Conservation (phyloP, 2,113 vertebrate species). For the Ondatra zibethicus region DNA sequence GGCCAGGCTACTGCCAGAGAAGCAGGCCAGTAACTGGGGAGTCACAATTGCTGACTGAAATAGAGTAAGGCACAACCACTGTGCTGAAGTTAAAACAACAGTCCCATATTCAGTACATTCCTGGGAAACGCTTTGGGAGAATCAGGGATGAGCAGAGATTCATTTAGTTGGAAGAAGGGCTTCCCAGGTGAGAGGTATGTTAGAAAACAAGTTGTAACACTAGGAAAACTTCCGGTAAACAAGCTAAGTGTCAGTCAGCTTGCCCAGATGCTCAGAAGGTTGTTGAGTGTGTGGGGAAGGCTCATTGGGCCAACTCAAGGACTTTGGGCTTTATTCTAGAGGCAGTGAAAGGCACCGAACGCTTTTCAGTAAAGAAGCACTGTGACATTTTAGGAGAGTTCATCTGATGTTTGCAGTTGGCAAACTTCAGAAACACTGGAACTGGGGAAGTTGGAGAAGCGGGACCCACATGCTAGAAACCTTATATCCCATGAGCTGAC, state of each 20-base stretch:
- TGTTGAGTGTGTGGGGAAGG: not conserved
- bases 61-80: not conserved
- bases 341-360: not conserved
- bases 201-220: not conserved
- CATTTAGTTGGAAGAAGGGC: not conserved
- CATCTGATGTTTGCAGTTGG: not conserved
- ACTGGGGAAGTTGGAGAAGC: not conserved
- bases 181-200: not conserved
- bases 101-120: not conserved
- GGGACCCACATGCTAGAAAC: not conserved
- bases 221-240: not conserved
- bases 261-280: not conserved
- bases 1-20: not conserved
- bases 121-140: not conserved
- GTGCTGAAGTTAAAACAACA: not conserved
- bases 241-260: not conserved
- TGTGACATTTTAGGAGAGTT: conserved; percentile 12
- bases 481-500: not conserved
- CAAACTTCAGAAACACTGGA: conserved; percentile 9
- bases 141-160: not conserved
- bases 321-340: not conserved
- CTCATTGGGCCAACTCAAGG: not conserved
- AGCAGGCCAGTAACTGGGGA: not conserved
- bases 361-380: not conserved
- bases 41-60: not conserved